Evolutionary conservation across 2,888 invertebrate genomes (phyloP), one percentile per base, ranked within the genome.

Genomic region (Cheilosia variabilis): DNA sequence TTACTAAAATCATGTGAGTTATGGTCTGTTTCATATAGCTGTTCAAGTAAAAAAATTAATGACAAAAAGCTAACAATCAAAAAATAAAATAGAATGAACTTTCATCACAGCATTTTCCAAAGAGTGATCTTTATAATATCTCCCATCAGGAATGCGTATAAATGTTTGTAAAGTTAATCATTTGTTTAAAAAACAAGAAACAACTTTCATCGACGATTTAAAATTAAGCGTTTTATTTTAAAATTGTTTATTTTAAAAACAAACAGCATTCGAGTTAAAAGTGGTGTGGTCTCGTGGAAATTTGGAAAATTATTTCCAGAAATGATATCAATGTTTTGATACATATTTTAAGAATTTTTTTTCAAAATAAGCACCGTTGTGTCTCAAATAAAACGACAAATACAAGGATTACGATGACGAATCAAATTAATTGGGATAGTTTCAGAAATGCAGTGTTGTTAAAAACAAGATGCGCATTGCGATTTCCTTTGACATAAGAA

Each of bases 321-420:
- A 34, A 47, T 73, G 55, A 73, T 63, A 37, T 63, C 62, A 73
- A 55, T 37, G 31, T 31, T 57, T 68, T 57, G 45, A 57, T 31
- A 47, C 27, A 62, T 31, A 41, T 6, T 27, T n/a, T 15, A 27
- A 31, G 45, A 7, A 17, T 27, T 24, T 60, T 17, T 17, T 71
- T 60, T n/a, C 58, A 71, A n/a, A 7, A n/a, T 7, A n/a, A n/a
- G 1, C 15, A 15, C 1, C 41, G 5, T 43, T 4, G 9, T 43
- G n/a, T 43, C 9, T 0, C 15, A 43, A 15, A 43, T 31, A 9
- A 9, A 31, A 31, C 9, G 7, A 9, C 31, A 31, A 31, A 9
- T 31, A 9, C 2, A 0, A 7, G 31, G 2, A 31, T 31, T 6
- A 31, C 6, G 31, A 31, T 31, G 31, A 31, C 6, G 31, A 31